Percentiles rank a stretch among this genome's conserved stretches.
Evolutionary conservation across 2,797 vertebrate species (phyloP).

Genomic region (Acrossocheilus fasciatus): DNA sequence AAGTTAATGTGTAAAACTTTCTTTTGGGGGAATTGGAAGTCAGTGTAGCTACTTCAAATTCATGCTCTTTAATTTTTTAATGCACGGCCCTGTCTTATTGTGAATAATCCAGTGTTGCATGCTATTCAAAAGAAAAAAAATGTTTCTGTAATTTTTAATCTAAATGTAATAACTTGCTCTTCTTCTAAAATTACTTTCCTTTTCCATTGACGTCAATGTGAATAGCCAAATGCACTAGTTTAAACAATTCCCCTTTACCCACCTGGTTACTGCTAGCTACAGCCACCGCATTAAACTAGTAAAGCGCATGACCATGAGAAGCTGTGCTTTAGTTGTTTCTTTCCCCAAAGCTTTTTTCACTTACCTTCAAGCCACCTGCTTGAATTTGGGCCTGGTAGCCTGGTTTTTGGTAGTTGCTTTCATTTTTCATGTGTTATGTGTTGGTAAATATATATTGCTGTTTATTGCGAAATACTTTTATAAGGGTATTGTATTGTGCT

Average conservation of each 20-base stretch:
- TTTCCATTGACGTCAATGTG: not conserved
- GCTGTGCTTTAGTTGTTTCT: not conserved
- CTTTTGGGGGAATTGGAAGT: not conserved
- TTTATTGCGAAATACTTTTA: not conserved
- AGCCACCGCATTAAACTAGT: not conserved
- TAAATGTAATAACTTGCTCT: not conserved
- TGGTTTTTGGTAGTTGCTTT: no score
- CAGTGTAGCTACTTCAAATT: not conserved
- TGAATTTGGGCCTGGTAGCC: not conserved
- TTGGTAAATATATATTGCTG: not conserved
- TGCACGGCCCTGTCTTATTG: not conserved
- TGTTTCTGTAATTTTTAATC: not conserved
- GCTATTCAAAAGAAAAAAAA: not conserved
- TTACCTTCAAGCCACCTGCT: not conserved
- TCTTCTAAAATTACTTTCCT: not conserved
- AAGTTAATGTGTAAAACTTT: not conserved
- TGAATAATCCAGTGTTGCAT: not conserved
- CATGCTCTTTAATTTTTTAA: not conserved
- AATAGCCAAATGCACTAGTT: not conserved
- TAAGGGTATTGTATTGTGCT: not conserved
- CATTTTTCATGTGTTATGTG: not conserved
- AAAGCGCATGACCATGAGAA: not conserved
- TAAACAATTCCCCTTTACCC: not conserved
- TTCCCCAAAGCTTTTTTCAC: not conserved
- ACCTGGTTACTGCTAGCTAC: not conserved